Evolutionary conservation across 2,797 vertebrate species (phyloP).

Genomic region (Hemitrygon akajei): DNA sequence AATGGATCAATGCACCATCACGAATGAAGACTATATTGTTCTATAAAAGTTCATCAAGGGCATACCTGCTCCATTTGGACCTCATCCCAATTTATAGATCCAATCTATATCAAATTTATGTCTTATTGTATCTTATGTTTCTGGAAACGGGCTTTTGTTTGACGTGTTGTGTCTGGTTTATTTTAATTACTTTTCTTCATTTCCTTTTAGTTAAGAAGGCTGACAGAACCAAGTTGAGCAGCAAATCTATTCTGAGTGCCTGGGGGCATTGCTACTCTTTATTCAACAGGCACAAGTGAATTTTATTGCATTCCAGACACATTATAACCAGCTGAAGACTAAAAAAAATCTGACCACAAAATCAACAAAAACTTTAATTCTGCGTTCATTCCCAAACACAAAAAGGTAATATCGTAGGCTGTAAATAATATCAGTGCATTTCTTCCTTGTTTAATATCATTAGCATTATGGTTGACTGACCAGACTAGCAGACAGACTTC

Average conservation of each 20-base stretch:
- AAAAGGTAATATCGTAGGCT: neutral
- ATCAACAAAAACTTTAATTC: slow-evolving; percentile 1
- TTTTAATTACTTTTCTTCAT: slow-evolving; percentile 24
- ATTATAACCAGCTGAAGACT: neutral
- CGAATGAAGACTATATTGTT: neutral
- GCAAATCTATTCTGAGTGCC: slow-evolving; percentile 14
- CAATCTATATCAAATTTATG: neutral
- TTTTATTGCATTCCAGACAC: neutral
- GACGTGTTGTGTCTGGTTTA: neutral
- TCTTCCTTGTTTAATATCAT: neutral
- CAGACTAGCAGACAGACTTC: too few relatives aligned
- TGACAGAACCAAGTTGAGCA: neutral
- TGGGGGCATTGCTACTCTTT: neutral
- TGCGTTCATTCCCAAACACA: neutral
- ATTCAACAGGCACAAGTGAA: neutral
- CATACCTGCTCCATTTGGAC: too few relatives aligned
- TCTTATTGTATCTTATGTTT: neutral
- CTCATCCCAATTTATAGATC: slow-evolving; percentile 12
- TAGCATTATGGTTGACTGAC: too few relatives aligned
- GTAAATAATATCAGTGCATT: too few relatives aligned
- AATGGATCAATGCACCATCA: too few relatives aligned
- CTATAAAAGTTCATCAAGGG: neutral
- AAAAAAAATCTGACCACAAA: neutral
- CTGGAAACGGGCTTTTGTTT: neutral
- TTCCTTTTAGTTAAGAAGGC: neutral